A percentile compares a stretch with the other conserved stretches of the same genome.
Evolutionary conservation across 1,140 invertebrate species (phyloP).

Genomic region (Aphelenchoides besseyi): DNA sequence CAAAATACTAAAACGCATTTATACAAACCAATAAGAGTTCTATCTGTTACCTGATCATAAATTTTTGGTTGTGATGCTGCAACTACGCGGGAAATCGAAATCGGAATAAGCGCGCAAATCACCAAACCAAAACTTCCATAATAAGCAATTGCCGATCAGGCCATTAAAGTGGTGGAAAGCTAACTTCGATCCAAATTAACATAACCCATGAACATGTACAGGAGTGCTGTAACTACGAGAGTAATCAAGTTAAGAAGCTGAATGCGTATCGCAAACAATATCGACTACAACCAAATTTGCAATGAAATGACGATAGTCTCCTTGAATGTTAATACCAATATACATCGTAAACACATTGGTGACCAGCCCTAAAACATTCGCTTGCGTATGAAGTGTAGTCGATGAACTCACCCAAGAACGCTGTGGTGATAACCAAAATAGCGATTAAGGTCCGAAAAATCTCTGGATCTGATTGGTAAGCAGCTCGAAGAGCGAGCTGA

Average conservation of each 20-base stretch:
- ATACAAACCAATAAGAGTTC: neutral
- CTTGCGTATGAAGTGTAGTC: slow-evolving; percentile 5
- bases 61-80: slow-evolving; percentile 45
- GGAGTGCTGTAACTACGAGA: too few relatives aligned
- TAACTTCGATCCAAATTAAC: slow-evolving; percentile 40
- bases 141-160: slow-evolving; percentile 52
- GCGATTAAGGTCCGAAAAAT: slow-evolving; percentile 27
- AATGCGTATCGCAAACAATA: slow-evolving; percentile 44
- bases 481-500: slow-evolving; percentile 12
- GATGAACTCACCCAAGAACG: slow-evolving; percentile 16
- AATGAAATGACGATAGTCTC: slow-evolving; percentile 46
- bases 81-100: slow-evolving; percentile 48
- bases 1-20: slow-evolving; percentile 28
- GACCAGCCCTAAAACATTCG: slow-evolving; percentile 26
- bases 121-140: slow-evolving; percentile 55
- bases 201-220: slow-evolving; percentile 52
- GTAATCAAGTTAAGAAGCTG: too few relatives aligned
- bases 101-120: slow-evolving; percentile 51
- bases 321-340: slow-evolving; percentile 28
- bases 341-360: slow-evolving; percentile 36
- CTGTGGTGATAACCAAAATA: slow-evolving; percentile 25
- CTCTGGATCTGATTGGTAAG: slow-evolving; percentile 17
- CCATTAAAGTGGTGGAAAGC: slow-evolving; percentile 37
- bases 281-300: slow-evolving; percentile 51
- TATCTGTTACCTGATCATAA: slow-evolving; percentile 41